phyloP scores from a whole-genome alignment of 2,888 invertebrate species.

The Celastrina argiolus region DNA sequence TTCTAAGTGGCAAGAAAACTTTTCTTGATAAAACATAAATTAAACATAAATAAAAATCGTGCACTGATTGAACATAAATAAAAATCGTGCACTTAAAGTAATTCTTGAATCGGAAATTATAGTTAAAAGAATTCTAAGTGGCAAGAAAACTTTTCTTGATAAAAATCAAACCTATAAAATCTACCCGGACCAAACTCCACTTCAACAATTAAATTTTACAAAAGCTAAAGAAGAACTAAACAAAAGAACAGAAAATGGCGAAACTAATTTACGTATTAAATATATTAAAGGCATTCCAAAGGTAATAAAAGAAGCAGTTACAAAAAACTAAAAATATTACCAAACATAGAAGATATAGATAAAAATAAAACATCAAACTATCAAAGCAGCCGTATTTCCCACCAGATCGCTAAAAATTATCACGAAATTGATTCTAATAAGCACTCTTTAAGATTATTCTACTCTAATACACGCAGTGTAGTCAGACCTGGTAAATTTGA shows the following conservation, averaged over 20 bases:
- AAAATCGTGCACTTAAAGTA: slow-evolving; percentile 10
- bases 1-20: neutral
- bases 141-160: neutral
- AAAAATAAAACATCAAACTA: neutral
- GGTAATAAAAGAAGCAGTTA: neutral
- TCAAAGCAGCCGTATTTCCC: neutral
- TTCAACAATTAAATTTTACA: neutral
- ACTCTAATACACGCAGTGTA: slow-evolving; percentile 10
- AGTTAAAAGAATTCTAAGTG: neutral
- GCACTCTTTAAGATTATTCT: neutral
- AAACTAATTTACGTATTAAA: slow-evolving; percentile 17
- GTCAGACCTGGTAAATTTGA: slow-evolving; percentile 2
- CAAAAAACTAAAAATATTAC: neutral
- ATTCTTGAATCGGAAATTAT: neutral
- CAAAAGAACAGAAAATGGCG: slow-evolving; percentile 11
- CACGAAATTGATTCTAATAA: neutral
- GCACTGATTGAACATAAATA: no score
- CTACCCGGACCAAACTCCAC: slow-evolving; percentile 8
- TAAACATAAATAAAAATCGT: neutral
- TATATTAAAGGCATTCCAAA: slow-evolving; percentile 12
- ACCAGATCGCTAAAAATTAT: neutral
- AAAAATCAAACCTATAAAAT: neutral
- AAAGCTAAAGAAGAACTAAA: slow-evolving; percentile 12
- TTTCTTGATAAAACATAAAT: no score
- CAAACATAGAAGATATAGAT: neutral